These are phyloP conservation scores for Maniola jurtina DNA, from an alignment of 1,140 invertebrate species.

Conservation along the genomic window DNA sequence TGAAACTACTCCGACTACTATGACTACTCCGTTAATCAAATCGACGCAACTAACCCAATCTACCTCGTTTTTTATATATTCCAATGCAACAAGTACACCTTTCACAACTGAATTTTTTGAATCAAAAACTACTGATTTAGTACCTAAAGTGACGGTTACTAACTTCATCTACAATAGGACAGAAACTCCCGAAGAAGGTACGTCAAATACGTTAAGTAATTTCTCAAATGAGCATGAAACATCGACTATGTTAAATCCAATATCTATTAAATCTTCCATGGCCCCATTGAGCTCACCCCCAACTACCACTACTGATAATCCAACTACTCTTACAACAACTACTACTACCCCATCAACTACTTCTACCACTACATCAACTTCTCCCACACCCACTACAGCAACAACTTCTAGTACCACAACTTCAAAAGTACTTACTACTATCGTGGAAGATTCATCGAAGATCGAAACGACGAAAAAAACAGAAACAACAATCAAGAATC, in stretches of 20 bases:
- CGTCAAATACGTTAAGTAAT: slow-evolving; percentile 36
- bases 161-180: slow-evolving; percentile 48
- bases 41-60: slow-evolving; percentile 19
- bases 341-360: slow-evolving; percentile 27
- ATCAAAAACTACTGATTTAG: slow-evolving; percentile 17
- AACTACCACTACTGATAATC: slow-evolving; percentile 13
- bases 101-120: slow-evolving; percentile 14
- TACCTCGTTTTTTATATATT: slow-evolving; percentile 14
- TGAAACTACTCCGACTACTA: no score
- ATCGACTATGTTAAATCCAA: slow-evolving; percentile 32
- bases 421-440: slow-evolving; percentile 21
- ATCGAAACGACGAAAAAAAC: slow-evolving; percentile 36
- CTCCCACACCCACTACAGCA: slow-evolving; percentile 17
- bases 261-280: slow-evolving; percentile 30
- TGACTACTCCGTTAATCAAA: slow-evolving; percentile 7
- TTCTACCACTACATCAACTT: slow-evolving; percentile 24
- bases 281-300: slow-evolving; percentile 23
- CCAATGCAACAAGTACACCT: slow-evolving; percentile 21
- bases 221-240: slow-evolving; percentile 33
- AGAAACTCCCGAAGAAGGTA: slow-evolving; percentile 43
- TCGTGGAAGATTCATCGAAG: slow-evolving; percentile 30
- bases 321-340: slow-evolving; percentile 18
- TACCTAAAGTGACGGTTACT: slow-evolving; percentile 19
- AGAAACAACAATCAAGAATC: slow-evolving; percentile 43
- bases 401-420: slow-evolving; percentile 27